Conservation (phyloP, 2,113 vertebrate species). For the Toxostoma redivivum region DNA sequence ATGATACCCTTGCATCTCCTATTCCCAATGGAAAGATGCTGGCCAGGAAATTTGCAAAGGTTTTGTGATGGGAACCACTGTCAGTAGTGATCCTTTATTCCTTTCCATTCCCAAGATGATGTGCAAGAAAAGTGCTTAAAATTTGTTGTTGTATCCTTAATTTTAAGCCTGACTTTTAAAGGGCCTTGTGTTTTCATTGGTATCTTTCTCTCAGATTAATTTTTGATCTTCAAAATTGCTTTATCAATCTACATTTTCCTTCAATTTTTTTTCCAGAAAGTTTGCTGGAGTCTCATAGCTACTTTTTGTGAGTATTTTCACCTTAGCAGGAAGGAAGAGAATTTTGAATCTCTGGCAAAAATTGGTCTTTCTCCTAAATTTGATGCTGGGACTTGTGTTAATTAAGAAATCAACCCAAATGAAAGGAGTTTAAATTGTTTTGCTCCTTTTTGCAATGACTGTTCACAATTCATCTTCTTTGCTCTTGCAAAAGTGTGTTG, state of each 20-base stretch:
- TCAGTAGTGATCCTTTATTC: not conserved
- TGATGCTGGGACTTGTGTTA: not conserved
- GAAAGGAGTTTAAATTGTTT: not conserved
- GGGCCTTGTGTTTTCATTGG: fast-evolving
- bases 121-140: not conserved
- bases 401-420: not conserved
- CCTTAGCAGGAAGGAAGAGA: not conserved
- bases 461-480: not conserved
- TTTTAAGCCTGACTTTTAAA: not conserved
- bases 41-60: not conserved
- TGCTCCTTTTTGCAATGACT: not conserved
- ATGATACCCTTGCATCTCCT: not conserved
- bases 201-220: not conserved
- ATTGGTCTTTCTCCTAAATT: not conserved
- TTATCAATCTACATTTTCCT: not conserved
- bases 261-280: not conserved
- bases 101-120: not conserved
- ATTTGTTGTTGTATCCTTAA: not conserved
- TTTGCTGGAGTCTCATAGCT: not conserved
- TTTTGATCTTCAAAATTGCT: not conserved
- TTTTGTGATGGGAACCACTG: not conserved
- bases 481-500: not conserved
- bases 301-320: not conserved
- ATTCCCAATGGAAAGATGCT: not conserved
- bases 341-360: not conserved